A percentile compares a stretch with the other conserved stretches of the same genome.
Evolutionary conservation across 2,113 vertebrate genomes (phyloP).

Genomic region (Eubucco bourcierii): DNA sequence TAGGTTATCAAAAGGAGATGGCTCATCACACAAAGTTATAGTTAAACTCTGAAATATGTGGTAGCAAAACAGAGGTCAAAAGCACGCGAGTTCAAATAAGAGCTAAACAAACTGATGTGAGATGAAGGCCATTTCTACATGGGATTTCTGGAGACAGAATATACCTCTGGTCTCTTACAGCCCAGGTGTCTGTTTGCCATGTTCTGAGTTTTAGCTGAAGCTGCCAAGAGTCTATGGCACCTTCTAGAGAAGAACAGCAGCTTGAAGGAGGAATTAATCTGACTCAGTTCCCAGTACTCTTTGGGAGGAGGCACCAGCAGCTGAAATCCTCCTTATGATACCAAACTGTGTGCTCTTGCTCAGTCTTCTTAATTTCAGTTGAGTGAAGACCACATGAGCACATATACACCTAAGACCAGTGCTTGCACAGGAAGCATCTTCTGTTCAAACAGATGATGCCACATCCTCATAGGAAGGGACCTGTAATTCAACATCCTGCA

Average conservation of each 20-base stretch:
- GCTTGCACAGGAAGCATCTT: not conserved
- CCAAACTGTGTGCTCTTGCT: not conserved
- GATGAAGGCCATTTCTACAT: not conserved
- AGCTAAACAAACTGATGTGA: not conserved
- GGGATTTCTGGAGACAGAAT: not conserved
- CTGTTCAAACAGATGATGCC: not conserved
- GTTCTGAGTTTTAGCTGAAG: not conserved
- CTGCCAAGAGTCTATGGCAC: not conserved
- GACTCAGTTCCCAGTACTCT: not conserved
- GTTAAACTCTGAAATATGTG: not conserved
- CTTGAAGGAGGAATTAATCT: not conserved
- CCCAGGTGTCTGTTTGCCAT: not conserved
- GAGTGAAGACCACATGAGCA: not conserved
- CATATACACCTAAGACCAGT: accelerated
- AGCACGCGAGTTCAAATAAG: not conserved
- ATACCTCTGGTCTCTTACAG: not conserved
- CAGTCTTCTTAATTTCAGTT: not conserved
- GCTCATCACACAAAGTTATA: not conserved
- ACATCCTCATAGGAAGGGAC: not conserved
- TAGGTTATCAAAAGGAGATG: not conserved
- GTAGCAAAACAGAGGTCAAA: not conserved
- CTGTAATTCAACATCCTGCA: not conserved
- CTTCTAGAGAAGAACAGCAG: not conserved
- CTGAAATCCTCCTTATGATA: not conserved
- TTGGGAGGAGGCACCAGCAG: not conserved